Evolutionary conservation across 2,797 vertebrate genomes (phyloP), one percentile per base, ranked within the genome.

Genomic region (Perodicticus potto): DNA sequence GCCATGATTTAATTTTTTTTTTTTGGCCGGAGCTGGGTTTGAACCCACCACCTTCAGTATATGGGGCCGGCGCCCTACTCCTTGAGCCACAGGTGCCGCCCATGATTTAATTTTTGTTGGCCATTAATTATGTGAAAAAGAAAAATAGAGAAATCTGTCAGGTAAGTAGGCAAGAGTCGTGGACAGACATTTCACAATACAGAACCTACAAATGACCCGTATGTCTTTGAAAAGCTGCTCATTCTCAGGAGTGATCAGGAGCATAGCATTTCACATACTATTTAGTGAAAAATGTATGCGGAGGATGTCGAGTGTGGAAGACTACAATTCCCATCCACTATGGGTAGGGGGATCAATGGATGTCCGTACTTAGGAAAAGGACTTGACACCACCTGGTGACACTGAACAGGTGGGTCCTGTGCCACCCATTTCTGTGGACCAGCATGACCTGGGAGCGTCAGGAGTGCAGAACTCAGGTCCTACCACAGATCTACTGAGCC

Each of bases 291-390:
- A 74, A 32, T 37, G 45, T 72, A 34, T 32, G 12, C 25, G 61
- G 29, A 59, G 23, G n/a, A 32, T 19, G 49, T 29, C 49, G n/a
- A 9, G 6, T 25, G 17, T 12, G 45, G 27, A 40, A 29, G 43
- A 40, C 76, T 1, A 14, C 25, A 61, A 55, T 11, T 19, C 22
- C 32, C 1, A 0, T 11, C 53, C 20, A 3, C 10, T 10, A 2
- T 1, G 34, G 34, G 17, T 14, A 23, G 55, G 55, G 34, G 32
- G 37, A 25, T 1, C 32, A 17, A 20, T 0, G 0, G 5, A 25
- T 20, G 43, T 32, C 20, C 1, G 25, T 34, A 6, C 76, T 63
- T 6, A n/a, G 67, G 76, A 45, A 73, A n/a, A n/a, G 20, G 76
- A n/a, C 32, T 43, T 3, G 74, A 29, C 74, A 22, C 37, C 14